Percentiles rank a stretch among this genome's conserved stretches.
phyloP scores from a whole-genome alignment of 2,888 invertebrate species.

The Kuschelorhynchus macadamiae region DNA sequence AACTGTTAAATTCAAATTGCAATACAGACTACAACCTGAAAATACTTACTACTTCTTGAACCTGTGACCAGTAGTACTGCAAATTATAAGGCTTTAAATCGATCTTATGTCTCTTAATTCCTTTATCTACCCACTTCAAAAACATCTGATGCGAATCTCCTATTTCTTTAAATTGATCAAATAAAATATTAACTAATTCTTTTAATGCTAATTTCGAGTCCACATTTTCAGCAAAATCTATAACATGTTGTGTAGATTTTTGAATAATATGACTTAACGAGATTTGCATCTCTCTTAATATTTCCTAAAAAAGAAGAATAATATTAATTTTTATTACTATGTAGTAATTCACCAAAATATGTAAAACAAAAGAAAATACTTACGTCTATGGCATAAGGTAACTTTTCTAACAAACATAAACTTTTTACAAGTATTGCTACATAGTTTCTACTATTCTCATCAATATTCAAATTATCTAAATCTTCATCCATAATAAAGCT shows the following conservation, averaged over 20 bases:
- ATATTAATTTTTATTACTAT: not conserved
- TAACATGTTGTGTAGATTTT: slow-evolving; percentile 82
- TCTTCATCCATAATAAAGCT: slow-evolving; percentile 73
- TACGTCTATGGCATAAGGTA: slow-evolving; percentile 89
- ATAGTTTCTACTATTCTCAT: slow-evolving; percentile 77
- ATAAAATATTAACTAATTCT: slow-evolving; percentile 80
- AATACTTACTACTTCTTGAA: slow-evolving; percentile 85
- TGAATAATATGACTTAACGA: slow-evolving; percentile 86
- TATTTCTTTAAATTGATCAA: slow-evolving; percentile 87
- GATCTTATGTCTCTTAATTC: slow-evolving; percentile 73
- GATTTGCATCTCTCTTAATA: slow-evolving; percentile 86
- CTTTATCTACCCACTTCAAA: slow-evolving; percentile 75
- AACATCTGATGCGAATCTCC: slow-evolving; percentile 82
- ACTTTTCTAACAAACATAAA: slow-evolving; percentile 84
- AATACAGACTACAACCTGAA: not conserved
- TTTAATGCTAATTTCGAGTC: slow-evolving; percentile 61
- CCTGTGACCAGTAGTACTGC: slow-evolving; percentile 90
- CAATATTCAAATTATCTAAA: slow-evolving; percentile 73
- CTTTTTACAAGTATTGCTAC: slow-evolving; percentile 89
- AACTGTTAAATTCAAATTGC: too few species aligned
- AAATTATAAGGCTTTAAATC: slow-evolving; percentile 76
- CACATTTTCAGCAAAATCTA: slow-evolving; percentile 71
- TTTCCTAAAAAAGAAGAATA: slow-evolving; percentile 71
- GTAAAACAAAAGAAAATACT: slow-evolving; percentile 49
- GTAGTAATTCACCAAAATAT: not conserved